Evolutionary conservation across 2,113 vertebrate species (phyloP), one percentile per base, ranked within the genome.

Genomic region (Entosphenus tridentatus): DNA sequence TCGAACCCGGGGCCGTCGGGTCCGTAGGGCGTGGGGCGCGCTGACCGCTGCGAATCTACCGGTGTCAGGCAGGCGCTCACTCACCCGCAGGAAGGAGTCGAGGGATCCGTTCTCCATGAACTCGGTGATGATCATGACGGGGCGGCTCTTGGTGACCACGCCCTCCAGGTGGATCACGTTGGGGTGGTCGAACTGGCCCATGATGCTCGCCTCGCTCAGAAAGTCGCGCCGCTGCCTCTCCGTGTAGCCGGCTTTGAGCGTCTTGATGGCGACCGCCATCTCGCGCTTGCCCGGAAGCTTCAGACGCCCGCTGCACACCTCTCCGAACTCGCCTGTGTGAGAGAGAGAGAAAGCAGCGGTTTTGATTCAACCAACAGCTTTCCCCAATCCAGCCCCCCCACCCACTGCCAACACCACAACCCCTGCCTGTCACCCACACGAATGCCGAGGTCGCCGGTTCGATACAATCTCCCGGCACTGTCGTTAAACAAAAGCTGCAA

Each of bases 101-200:
- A 98, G 73, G 17, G 93, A 91, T 0, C 93, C 93, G 0, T 98
- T 98, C 77, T 98, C 93, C 93, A 98, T 98, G 75, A 96, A 98
- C 79, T 98, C 93, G 0, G 93, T 96, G 75, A 98, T 88, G 59
- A 98, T 98, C 93, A 98, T 98, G 74, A 98, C 93, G 0, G 93
- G 93, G 0, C 92, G 84, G 70, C 89, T 98, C 75, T 98, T 98
- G 75, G 93, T 98, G 74, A 98, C 92, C 11, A 98, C 93, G 0
- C 93, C 93, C 72, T 98, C 93, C 55, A 98, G 80, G 2, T 88
- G 87, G 55, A 98, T 98, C 71, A 98, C 92, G 75, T 98, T 98
- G 54, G 93, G 93, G 73, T 98, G 92, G 76, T 98, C 93, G 0
- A 98, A 98, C 80, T 96, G 93, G 3, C 89, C 93, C 93, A 98